These are phyloP conservation scores for Montipora cactus DNA, from an alignment of 64 coral and sea anemone genomes.

Conservation along the genomic window DNA sequence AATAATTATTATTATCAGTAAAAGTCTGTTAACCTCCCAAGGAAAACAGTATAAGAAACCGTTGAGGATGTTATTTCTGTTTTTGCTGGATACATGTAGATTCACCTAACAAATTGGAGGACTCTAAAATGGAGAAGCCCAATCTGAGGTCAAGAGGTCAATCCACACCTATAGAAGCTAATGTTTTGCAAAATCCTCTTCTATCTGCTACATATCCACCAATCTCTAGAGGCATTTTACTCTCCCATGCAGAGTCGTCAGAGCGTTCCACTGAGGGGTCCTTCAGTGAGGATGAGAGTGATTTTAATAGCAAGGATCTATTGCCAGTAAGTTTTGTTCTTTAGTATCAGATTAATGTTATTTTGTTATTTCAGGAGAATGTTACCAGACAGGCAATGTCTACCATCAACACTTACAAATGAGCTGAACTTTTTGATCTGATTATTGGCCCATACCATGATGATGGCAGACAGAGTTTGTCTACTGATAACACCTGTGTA, in stretches of 20 bases:
- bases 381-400: too few relatives aligned
- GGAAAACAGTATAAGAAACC: too few relatives aligned
- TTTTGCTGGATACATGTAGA: background rate
- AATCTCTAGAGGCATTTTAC: background rate
- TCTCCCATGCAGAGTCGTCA: background rate
- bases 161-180: slow-evolving; percentile 7
- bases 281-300: slow-evolving; percentile 40
- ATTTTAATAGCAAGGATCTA: slow-evolving; percentile 4
- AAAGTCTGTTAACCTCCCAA: too few relatives aligned
- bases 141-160: background rate
- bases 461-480: background rate
- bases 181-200: slow-evolving; percentile 13
- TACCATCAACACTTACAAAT: too few relatives aligned
- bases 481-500: background rate
- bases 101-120: background rate
- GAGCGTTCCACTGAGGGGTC: background rate
- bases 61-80: background rate
- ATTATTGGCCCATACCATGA: too few relatives aligned
- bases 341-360: background rate
- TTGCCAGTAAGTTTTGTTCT: slow-evolving; percentile 16
- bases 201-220: slow-evolving; percentile 3
- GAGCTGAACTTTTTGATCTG: too few relatives aligned
- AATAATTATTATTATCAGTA: too few relatives aligned
- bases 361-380: too few relatives aligned
- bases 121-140: background rate